A percentile compares a stretch with the other conserved stretches of the same genome.
Evolutionary conservation across 2,888 invertebrate species (phyloP).

Genomic region (Pasiphila rectangulata): DNA sequence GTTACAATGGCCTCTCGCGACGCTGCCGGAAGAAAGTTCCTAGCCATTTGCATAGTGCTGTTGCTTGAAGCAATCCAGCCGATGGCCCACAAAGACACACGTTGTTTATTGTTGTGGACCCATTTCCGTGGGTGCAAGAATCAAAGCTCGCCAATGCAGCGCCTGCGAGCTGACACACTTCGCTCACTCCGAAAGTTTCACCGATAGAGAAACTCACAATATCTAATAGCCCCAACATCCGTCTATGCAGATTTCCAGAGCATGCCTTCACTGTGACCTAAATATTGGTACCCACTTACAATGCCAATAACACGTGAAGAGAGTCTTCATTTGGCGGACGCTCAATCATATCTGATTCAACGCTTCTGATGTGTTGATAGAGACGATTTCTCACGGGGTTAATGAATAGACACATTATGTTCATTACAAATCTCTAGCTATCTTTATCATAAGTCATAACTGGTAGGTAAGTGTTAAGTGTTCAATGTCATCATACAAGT

Average conservation of each 20-base stretch:
- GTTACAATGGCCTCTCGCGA: constrained; percentile 66
- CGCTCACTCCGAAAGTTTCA: constrained; percentile 75
- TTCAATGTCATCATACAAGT: constrained; percentile 6
- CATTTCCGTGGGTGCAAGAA: constrained; percentile 74
- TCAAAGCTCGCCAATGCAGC: constrained; percentile 45
- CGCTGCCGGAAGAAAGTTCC: constrained; percentile 74
- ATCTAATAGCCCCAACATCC: constrained; percentile 76
- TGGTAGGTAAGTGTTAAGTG: background rate
- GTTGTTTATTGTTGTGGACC: constrained; percentile 73
- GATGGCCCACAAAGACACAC: constrained; percentile 76
- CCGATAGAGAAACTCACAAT: constrained; percentile 77
- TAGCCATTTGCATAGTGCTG: constrained; percentile 70
- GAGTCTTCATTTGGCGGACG: constrained; percentile 44
- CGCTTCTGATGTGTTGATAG: background rate
- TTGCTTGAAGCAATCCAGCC: constrained; percentile 52
- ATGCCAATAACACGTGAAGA: constrained; percentile 55
- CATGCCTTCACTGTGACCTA: constrained; percentile 71
- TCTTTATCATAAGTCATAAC: background rate
- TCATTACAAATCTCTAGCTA: background rate
- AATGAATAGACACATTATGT: constrained; percentile 3
- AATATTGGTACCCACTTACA: constrained; percentile 61
- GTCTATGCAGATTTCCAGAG: constrained; percentile 80
- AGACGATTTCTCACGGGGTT: background rate
- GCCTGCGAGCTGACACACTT: constrained; percentile 68
- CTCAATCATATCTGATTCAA: constrained; percentile 13